A percentile compares a stretch with the other conserved stretches of the same genome.
Evolutionary conservation across 2,113 vertebrate genomes (phyloP).

Genomic region (Vulpes ferrilata): DNA sequence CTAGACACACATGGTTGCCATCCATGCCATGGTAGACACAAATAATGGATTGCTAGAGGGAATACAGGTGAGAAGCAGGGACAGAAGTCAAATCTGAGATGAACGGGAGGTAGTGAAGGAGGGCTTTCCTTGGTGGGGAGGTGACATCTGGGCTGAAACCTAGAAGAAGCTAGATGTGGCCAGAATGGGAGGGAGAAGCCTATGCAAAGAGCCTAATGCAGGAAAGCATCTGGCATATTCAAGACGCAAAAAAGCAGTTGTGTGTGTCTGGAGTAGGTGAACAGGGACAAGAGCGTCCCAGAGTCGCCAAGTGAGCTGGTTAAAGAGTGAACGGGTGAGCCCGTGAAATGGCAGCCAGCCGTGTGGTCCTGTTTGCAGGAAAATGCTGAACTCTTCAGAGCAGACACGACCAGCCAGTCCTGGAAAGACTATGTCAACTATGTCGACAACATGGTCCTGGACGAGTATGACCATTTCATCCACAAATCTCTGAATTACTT

Average conservation of each 20-base stretch:
- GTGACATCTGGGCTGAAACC: not conserved
- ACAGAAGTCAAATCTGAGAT: not conserved
- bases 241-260: not conserved
- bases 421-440: conserved; percentile 87
- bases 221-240: fast-evolving
- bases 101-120: not conserved
- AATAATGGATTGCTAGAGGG: not conserved
- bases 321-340: fast-evolving
- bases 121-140: not conserved
- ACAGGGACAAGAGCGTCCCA: fast-evolving
- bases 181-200: not conserved
- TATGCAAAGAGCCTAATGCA: fast-evolving
- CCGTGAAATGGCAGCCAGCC: fast-evolving
- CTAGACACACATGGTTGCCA: not conserved
- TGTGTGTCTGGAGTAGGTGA: fast-evolving
- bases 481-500: conserved; percentile 86
- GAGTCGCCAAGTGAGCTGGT: fast-evolving
- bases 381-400: conserved; percentile 86
- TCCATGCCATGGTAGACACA: not conserved
- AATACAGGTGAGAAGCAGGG: not conserved
- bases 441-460: conserved; percentile 84
- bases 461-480: conserved; percentile 85
- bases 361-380: conserved; percentile 85
- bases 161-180: not conserved
- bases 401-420: conserved; percentile 23